A percentile compares a stretch with the other conserved stretches of the same genome.
Conservation (phyloP, 2,888 invertebrate species). For the Latrodectus hesperus region DNA sequence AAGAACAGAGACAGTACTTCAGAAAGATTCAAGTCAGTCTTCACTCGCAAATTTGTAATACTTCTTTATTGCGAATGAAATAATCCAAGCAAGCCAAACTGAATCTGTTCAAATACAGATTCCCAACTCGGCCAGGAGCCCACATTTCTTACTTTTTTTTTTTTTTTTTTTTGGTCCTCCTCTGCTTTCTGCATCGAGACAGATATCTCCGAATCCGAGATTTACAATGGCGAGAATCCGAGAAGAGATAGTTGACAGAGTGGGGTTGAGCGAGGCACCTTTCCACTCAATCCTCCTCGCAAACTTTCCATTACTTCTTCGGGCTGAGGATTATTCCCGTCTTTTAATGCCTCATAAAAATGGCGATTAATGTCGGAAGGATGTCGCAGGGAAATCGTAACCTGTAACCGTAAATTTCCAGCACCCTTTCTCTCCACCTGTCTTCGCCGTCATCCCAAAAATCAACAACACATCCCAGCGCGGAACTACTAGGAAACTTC, state of each 20-base stretch:
- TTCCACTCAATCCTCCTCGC: constrained; percentile 22
- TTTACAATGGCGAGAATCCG: background rate
- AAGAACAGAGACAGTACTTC: no score
- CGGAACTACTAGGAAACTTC: constrained; percentile 15
- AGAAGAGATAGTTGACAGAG: background rate
- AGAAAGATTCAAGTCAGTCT: no score
- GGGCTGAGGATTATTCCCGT: constrained; percentile 52
- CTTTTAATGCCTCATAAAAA: constrained; percentile 69
- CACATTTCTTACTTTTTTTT: background rate
- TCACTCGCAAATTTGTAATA: no score
- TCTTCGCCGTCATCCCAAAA: constrained; percentile 45
- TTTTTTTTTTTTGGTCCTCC: background rate
- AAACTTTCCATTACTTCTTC: constrained; percentile 57
- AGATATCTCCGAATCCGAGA: background rate
- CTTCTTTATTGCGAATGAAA: background rate
- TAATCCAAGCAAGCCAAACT: background rate
- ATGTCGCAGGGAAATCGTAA: constrained; percentile 64
- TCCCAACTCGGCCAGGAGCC: background rate
- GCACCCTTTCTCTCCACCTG: constrained; percentile 60
- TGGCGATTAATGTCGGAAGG: constrained; percentile 66
- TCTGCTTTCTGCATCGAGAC: background rate
- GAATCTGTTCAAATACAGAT: constrained; percentile 1
- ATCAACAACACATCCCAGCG: constrained; percentile 46
- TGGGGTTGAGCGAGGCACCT: background rate
- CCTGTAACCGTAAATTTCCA: constrained; percentile 61